phyloP scores from a whole-genome alignment of 2,888 invertebrate genomes.

The Uropetala carovei region DNA sequence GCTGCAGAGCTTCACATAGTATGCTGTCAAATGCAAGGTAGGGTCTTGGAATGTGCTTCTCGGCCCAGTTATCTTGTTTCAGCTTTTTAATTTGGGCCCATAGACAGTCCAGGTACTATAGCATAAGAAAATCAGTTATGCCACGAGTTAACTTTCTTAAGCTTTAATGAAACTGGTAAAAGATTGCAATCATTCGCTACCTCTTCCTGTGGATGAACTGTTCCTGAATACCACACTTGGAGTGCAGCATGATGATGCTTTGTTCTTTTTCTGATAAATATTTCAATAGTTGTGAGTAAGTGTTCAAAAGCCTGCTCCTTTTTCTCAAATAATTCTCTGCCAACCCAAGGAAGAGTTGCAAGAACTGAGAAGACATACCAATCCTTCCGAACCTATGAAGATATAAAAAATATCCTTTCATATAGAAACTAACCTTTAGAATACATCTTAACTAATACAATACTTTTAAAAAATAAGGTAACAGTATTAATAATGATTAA shows the following conservation, averaged over 20 bases:
- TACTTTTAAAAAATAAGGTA: background rate
- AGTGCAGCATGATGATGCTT: constrained; percentile 96
- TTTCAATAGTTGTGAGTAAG: constrained; percentile 92
- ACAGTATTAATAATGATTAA: background rate
- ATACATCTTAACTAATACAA: constrained; percentile 26
- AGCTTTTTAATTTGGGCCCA: constrained; percentile 97
- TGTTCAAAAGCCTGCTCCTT: constrained; percentile 95
- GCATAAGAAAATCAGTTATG: constrained; percentile 44
- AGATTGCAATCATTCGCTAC: constrained; percentile 71
- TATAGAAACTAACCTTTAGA: background rate
- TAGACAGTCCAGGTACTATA: constrained; percentile 92
- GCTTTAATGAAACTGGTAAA: background rate
- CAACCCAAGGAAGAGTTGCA: constrained; percentile 96
- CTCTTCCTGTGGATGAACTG: constrained; percentile 95
- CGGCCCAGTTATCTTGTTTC: constrained; percentile 96
- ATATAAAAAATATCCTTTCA: constrained; percentile 66
- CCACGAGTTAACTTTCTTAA: background rate
- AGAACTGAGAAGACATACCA: constrained; percentile 87
- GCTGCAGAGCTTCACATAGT: constrained; percentile 96
- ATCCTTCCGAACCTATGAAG: constrained; percentile 78
- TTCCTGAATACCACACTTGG: constrained; percentile 95
- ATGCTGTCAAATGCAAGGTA: constrained; percentile 97
- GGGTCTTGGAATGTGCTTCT: constrained; percentile 96
- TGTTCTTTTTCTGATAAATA: constrained; percentile 93
- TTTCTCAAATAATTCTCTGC: constrained; percentile 96